Percentiles rank a stretch among this genome's conserved stretches.
These are phyloP conservation scores for Spicauda simplicius DNA, from an alignment of 2,888 invertebrate genomes.

Conservation along the genomic window DNA sequence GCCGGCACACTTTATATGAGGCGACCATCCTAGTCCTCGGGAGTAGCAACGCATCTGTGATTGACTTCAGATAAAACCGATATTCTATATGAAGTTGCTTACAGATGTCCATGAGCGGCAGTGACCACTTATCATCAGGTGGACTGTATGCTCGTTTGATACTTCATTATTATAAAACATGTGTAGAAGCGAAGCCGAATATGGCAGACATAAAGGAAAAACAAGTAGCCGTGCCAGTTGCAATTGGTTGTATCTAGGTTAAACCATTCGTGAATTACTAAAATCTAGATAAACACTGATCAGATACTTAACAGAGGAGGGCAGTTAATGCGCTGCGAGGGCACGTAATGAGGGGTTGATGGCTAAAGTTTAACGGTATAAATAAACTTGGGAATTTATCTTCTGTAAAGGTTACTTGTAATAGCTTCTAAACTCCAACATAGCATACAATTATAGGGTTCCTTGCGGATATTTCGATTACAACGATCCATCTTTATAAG, in stretches of 20 bases:
- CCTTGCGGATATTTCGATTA: not conserved
- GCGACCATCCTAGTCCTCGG: no score
- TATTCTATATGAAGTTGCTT: no score
- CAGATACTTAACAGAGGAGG: not conserved
- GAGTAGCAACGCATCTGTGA: no score
- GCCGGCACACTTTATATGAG: no score
- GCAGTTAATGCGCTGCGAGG: not conserved
- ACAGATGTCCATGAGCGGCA: no score
- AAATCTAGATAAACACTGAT: not conserved
- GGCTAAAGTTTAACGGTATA: not conserved
- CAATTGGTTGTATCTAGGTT: not conserved
- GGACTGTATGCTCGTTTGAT: no score
- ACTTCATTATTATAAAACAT: no score
- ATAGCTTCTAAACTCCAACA: constrained; percentile 1
- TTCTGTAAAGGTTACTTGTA: constrained; percentile 2
- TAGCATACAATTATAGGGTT: not conserved
- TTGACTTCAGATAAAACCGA: no score
- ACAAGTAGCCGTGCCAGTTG: not conserved
- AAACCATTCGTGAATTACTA: not conserved
- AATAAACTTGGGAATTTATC: not conserved
- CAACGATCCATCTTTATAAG: not conserved
- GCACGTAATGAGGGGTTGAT: not conserved
- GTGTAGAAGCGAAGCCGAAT: no score
- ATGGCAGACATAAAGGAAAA: not conserved
- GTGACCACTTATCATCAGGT: no score